Conservation (phyloP, 1,140 invertebrate genomes). For the Drosophila setifemur region DNA sequence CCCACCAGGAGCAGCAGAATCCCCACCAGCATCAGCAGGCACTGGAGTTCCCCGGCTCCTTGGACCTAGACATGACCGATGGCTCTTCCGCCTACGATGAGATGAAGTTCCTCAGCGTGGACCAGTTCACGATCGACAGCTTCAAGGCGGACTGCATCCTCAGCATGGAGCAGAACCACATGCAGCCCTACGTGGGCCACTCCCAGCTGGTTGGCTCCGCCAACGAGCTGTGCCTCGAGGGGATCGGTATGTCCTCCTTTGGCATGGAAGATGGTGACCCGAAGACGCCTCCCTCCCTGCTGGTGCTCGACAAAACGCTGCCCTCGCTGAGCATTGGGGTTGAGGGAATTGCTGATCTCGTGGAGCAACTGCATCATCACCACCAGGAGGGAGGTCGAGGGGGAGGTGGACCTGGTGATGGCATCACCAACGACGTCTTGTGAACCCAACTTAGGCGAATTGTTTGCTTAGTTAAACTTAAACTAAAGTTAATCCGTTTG, state of each 20-base stretch:
- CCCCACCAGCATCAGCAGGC: constrained; percentile 19
- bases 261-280: constrained; percentile 39
- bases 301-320: constrained; percentile 72
- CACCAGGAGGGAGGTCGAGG: constrained; percentile 18
- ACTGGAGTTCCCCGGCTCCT: constrained; percentile 46
- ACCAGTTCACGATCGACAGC: constrained; percentile 81
- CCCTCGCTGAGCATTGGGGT: constrained; percentile 68
- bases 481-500: neutral
- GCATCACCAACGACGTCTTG: constrained; percentile 18
- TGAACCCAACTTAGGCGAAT: constrained; percentile 42
- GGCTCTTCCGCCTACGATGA: constrained; percentile 77
- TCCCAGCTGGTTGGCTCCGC: constrained; percentile 9
- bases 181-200: constrained; percentile 33
- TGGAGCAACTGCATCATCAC: constrained; percentile 58
- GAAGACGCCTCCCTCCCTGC: constrained; percentile 61
- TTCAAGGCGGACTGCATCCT: constrained; percentile 81
- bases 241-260: constrained; percentile 48
- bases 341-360: constrained; percentile 64
- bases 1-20: constrained; percentile 31
- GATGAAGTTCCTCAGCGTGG: constrained; percentile 81
- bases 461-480: constrained; percentile 38
- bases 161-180: constrained; percentile 68
- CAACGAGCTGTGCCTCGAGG: constrained; percentile 56
- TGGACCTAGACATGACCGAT: constrained; percentile 62
- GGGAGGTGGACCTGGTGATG: neutral